Evolutionary conservation across 2,888 invertebrate genomes (phyloP).

Genomic region (Amiota communis): DNA sequence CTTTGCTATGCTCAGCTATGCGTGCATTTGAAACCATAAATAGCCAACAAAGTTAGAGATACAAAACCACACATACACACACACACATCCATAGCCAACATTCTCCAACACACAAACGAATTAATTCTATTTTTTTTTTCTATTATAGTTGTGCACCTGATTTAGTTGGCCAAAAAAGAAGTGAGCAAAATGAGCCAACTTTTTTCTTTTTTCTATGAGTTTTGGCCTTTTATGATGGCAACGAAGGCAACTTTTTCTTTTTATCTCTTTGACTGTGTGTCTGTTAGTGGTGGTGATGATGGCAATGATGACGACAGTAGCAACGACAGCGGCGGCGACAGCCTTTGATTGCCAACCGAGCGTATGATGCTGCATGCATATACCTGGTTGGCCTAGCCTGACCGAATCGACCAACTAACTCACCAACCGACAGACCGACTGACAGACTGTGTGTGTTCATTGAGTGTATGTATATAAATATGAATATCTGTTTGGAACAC

Average conservation of each 20-base stretch:
- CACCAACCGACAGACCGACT: not conserved
- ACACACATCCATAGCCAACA: not conserved
- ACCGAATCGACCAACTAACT: too few relatives aligned
- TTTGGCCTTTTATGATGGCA: slow-evolving; percentile 13
- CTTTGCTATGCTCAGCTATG: not conserved
- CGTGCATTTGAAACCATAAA: slow-evolving; percentile 19
- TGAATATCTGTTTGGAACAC: not conserved
- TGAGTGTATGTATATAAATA: not conserved
- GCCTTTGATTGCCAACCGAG: slow-evolving; percentile 14
- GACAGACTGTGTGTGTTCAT: not conserved
- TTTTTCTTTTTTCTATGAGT: not conserved
- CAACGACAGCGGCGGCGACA: not conserved
- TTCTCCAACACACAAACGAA: not conserved
- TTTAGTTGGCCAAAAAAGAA: slow-evolving; percentile 36
- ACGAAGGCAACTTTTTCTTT: slow-evolving; percentile 56
- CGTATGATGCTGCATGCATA: not conserved
- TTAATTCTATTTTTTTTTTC: too few relatives aligned
- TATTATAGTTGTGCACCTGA: slow-evolving; percentile 29
- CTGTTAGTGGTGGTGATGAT: slow-evolving; percentile 41
- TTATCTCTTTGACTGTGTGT: slow-evolving; percentile 39
- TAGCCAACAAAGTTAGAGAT: slow-evolving; percentile 22
- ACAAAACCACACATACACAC: slow-evolving; percentile 38
- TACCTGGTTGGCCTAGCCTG: not conserved
- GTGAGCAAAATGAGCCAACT: not conserved
- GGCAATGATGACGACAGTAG: not conserved